Evolutionary conservation across 1,140 invertebrate genomes (phyloP), one percentile per base, ranked within the genome.

Genomic region (Macrosteles quadrilineatus): DNA sequence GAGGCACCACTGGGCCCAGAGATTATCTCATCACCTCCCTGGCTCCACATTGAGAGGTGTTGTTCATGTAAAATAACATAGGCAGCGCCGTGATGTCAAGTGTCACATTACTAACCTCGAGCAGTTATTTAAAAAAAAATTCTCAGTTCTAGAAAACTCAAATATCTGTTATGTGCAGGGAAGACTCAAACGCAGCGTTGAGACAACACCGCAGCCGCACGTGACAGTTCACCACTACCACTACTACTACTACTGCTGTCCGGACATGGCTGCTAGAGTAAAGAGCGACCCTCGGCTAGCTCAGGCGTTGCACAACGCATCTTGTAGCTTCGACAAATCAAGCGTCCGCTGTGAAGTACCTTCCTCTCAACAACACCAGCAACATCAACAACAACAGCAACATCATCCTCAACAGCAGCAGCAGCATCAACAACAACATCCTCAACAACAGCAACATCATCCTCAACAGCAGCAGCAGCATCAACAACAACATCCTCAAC

Each of bases 241-340:
- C 21, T 21, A 50, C 47, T 50, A 50, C 47, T 50, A 50, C 47
- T 50, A 50, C 21, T 50, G 47, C 47, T 50, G 47, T 50, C 47
- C 47, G 2, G 21, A 21, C n/a, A 50, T 50, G 47, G 47, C 21
- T 4, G 14, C 14, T 19, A 17, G 21, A 17, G 47, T 21, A 4
- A 50, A 19, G 14, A 50, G n/a, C 4, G 21, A 50, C n/a, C 47
- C 47, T 50, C 47, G n/a, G 14, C 21, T 17, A 21, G 47, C 47
- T 9, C 47, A 50, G 47, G 47, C 47, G 3, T 3, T 21, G 4
- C 47, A 21, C 14, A 17, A 50, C 47, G 21, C 47, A 11, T 21
- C 14, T 3, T 50, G 21, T n/a, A 19, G 47, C 47, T 50, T 3
- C 14, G 14, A 50, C 4, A 50, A 21, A 19, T 21, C 47, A 4